Percentiles rank a stretch among this genome's conserved stretches.
Evolutionary conservation across 1,140 invertebrate genomes (phyloP).

Genomic region (Chironomus tepperi): DNA sequence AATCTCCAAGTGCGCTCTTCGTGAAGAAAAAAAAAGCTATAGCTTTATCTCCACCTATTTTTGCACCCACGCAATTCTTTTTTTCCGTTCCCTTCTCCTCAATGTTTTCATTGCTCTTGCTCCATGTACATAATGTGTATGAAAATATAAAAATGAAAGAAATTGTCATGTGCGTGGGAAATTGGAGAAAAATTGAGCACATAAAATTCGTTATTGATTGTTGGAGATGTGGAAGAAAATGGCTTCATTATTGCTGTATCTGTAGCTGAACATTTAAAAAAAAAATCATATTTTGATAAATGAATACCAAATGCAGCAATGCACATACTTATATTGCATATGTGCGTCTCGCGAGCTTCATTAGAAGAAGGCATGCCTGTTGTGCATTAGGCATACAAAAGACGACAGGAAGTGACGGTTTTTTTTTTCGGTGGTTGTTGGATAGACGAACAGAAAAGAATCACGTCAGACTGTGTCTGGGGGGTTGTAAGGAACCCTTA

Average conservation of each 20-base stretch:
- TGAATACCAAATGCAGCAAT: neutral
- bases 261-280: neutral
- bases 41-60: neutral
- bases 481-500: neutral
- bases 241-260: neutral
- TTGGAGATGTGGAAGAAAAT: slow-evolving; percentile 1
- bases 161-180: slow-evolving; percentile 1
- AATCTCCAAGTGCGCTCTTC: neutral
- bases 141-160: no score
- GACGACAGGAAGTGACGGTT: slow-evolving; percentile 19
- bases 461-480: neutral
- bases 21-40: no score
- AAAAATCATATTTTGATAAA: neutral
- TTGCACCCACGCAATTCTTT: neutral
- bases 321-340: neutral
- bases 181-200: neutral
- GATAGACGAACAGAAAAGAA: no score
- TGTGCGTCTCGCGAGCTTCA: neutral
- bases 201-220: neutral
- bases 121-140: neutral
- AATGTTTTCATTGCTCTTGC: neutral
- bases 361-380: neutral
- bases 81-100: neutral
- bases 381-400: neutral
- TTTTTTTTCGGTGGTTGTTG: slow-evolving; percentile 1